Base-by-base conservation (phyloP, 2,113 vertebrate species). In the Periophthalmus modestus region DNA sequence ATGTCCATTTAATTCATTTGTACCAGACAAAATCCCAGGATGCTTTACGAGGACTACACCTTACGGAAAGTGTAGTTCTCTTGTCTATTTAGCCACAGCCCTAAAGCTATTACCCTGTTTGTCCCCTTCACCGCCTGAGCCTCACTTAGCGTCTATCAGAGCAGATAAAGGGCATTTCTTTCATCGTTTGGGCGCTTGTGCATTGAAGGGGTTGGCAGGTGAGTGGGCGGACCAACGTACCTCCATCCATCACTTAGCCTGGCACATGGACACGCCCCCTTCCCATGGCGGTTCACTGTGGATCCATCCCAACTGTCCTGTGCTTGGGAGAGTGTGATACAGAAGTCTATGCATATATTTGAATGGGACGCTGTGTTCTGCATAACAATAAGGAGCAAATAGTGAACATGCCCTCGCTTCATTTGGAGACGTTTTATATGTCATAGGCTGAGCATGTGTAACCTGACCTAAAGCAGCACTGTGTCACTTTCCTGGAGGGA, bases 221-320 rank as follows among this genome's bases (percentile, higher is more conserved):
- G 90, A 86, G 80, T 80, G 82, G 85, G 90, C 77, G 88, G 88
- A 50, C 55, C 78, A 7, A 86, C 84, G 83, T 76, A 81, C 77
- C 77, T 86, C 58, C 81, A 90, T 91, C 83, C 86, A 91, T 91
- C 89, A 89, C 81, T 82, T 73, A 82, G 62, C 7, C 16, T 85
- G 86, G 74, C 90, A 89, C 36, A 1, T 72, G 7, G 82, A 67
- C 75, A 89, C 82, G 21, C 87, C 89, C 81, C 78, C 75, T 52
- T 69, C 66, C 78, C 65, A 72, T 75, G 84, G 72, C 82, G 70
- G 77, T 83, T 73, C 71, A 58, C 54, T 58, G 74, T 59, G 72
- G 81, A 66, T 66, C 7, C 63, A 57, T 28, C 43, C 65, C 72
- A 15, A 55, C 71, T 75, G 66, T 81, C 58, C 71, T 72, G 12